These are phyloP conservation scores for Polypterus bichir DNA, from an alignment of 2,113 vertebrate genomes.

Conservation along the genomic window DNA sequence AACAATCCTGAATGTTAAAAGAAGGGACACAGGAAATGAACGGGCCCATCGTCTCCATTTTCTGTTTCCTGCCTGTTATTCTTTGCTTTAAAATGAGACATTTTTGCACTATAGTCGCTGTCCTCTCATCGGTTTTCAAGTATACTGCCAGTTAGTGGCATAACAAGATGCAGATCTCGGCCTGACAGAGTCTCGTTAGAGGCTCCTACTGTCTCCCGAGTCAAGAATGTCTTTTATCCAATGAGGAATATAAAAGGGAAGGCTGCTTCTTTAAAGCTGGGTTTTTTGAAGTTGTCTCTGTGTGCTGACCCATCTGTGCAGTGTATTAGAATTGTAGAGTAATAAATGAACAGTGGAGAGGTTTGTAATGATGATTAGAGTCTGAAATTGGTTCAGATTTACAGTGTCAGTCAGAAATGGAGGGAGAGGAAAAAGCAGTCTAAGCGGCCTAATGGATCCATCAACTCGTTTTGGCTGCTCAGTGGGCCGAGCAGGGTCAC, in stretches of 20 bases:
- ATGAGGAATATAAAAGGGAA: slow-evolving; percentile 35
- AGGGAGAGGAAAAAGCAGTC: slow-evolving; percentile 83
- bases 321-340: slow-evolving; percentile 74
- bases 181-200: slow-evolving; percentile 26
- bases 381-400: slow-evolving; percentile 99
- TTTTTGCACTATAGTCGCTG: too few species aligned
- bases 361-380: slow-evolving; percentile 99
- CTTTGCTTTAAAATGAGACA: too few species aligned
- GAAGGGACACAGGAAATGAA: too few species aligned
- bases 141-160: too few species aligned
- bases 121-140: too few species aligned
- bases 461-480: slow-evolving; percentile 95
- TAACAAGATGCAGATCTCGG: too few species aligned
- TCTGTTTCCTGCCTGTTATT: too few species aligned
- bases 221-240: slow-evolving; percentile 66
- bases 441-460: slow-evolving; percentile 98
- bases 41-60: too few species aligned
- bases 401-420: slow-evolving; percentile 92
- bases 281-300: slow-evolving; percentile 31
- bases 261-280: slow-evolving; percentile 61
- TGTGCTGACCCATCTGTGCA: slow-evolving; percentile 60
- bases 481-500: slow-evolving; percentile 97
- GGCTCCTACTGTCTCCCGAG: slow-evolving; percentile 36
- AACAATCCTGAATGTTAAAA: too few species aligned
- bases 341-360: slow-evolving; percentile 92